Conservation (phyloP, 2,888 invertebrate species). For the Drosophila kokeensis region DNA sequence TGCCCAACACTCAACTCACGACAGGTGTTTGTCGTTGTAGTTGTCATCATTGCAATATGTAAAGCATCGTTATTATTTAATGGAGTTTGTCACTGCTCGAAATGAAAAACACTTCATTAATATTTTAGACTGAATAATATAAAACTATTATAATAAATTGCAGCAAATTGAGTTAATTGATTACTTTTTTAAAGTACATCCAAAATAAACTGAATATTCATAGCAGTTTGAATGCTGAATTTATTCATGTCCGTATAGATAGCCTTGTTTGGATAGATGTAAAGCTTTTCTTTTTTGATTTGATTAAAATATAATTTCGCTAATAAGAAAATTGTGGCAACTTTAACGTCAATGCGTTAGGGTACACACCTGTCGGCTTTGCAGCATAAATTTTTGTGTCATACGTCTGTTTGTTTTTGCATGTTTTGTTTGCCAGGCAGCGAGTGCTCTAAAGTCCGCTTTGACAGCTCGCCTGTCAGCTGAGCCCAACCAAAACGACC, state of each 20-base stretch:
- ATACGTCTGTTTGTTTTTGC: conserved; percentile 37
- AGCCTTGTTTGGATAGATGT: not conserved
- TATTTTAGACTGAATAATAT: not conserved
- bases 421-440: conserved; percentile 71
- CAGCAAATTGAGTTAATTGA: not conserved
- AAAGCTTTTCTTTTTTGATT: not conserved
- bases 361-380: conserved; percentile 3
- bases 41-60: conserved; percentile 26
- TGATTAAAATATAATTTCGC: not conserved
- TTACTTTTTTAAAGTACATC: not conserved
- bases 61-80: conserved; percentile 6
- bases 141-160: not conserved
- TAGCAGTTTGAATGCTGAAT: not conserved
- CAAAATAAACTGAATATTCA: not conserved
- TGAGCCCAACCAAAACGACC: conserved; percentile 57
- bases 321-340: not conserved
- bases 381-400: not conserved
- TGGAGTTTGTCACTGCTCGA: conserved; percentile 3
- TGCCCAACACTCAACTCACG: conserved; percentile 68
- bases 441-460: conserved; percentile 77
- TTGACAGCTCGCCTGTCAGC: conserved; percentile 77
- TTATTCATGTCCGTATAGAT: not conserved
- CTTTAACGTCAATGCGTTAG: not conserved
- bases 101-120: not conserved
- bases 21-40: conserved; percentile 66